Conservation (phyloP, 2,797 vertebrate genomes). For the Botia kubotai region DNA sequence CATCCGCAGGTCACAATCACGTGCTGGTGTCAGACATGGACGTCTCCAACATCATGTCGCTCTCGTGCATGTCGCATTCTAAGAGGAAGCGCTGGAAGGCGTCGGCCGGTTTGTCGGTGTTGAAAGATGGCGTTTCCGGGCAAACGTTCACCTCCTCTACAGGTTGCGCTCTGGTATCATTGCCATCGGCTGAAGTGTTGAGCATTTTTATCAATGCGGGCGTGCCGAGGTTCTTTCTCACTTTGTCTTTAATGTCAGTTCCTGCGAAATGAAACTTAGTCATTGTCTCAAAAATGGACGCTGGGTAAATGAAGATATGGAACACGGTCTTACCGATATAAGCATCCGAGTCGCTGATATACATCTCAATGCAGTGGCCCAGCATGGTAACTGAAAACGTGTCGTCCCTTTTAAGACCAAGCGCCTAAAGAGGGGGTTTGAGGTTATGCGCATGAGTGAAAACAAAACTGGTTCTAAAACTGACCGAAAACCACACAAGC, state of each 20-base stretch:
- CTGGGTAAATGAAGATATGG: not conserved
- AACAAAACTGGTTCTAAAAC: not conserved
- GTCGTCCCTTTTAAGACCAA: slow-evolving; percentile 96
- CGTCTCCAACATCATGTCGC: slow-evolving; percentile 97
- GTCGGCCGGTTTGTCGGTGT: slow-evolving; percentile 84
- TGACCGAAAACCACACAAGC: not conserved
- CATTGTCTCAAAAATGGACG: not conserved
- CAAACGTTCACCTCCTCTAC: slow-evolving; percentile 85
- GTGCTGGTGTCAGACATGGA: slow-evolving; percentile 96
- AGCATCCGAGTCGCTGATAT: slow-evolving; percentile 96
- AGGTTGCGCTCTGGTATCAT: slow-evolving; percentile 82
- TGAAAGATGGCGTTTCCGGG: slow-evolving; percentile 81
- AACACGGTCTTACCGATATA: slow-evolving; percentile 87
- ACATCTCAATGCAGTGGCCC: slow-evolving; percentile 99
- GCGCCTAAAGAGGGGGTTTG: slow-evolving; percentile 79
- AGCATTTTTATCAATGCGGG: slow-evolving; percentile 93
- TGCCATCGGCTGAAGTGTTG: slow-evolving; percentile 86
- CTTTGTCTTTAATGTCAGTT: slow-evolving; percentile 96
- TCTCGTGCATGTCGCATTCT: slow-evolving; percentile 99
- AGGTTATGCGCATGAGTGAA: not conserved
- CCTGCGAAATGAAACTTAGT: slow-evolving; percentile 73
- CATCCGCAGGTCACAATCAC: slow-evolving; percentile 73
- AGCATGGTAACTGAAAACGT: slow-evolving; percentile 99
- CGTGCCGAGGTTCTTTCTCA: slow-evolving; percentile 88
- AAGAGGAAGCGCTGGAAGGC: slow-evolving; percentile 86